Evolutionary conservation across 92 coral and sea anemone genomes (phyloP).

Genomic region (Meandrina meandrites): DNA sequence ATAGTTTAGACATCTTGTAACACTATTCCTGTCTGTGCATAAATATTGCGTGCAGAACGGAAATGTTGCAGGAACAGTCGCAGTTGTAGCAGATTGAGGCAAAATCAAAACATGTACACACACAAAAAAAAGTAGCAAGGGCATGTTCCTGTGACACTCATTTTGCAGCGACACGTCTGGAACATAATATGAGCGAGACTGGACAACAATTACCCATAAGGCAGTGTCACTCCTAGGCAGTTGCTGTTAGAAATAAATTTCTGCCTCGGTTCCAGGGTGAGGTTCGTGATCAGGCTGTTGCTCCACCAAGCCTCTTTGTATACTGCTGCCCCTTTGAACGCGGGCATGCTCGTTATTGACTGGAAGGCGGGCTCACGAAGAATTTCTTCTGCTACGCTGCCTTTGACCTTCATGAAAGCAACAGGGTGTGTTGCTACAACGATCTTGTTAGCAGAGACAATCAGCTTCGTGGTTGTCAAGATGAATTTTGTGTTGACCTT

Average conservation of each 20-base stretch:
- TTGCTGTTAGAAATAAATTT: conserved; percentile 74
- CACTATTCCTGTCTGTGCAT: too few species aligned
- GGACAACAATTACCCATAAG: conserved; percentile 64
- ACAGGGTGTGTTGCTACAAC: conserved; percentile 68
- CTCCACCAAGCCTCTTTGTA: conserved; percentile 86
- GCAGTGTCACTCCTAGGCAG: conserved; percentile 78
- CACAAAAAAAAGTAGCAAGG: too few species aligned
- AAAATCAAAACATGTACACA: too few species aligned
- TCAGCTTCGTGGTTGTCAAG: conserved; percentile 51
- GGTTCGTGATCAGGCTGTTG: conserved; percentile 44
- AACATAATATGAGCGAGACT: not conserved
- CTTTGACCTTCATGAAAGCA: conserved; percentile 57
- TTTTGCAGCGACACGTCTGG: too few species aligned
- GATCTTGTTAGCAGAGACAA: conserved; percentile 60
- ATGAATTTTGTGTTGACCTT: conserved; percentile 29
- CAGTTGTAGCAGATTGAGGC: too few species aligned
- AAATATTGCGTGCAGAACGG: too few species aligned
- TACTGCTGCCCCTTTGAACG: conserved; percentile 87
- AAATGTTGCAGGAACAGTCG: too few species aligned
- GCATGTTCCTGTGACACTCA: too few species aligned
- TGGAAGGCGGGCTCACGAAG: conserved; percentile 59
- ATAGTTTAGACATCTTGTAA: too few species aligned
- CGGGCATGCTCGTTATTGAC: conserved; percentile 77
- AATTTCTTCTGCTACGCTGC: conserved; percentile 64
- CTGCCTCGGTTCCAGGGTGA: conserved; percentile 75